Base-by-base conservation (phyloP, 2,797 vertebrate species). In the Rhinoraja longicauda region DNA sequence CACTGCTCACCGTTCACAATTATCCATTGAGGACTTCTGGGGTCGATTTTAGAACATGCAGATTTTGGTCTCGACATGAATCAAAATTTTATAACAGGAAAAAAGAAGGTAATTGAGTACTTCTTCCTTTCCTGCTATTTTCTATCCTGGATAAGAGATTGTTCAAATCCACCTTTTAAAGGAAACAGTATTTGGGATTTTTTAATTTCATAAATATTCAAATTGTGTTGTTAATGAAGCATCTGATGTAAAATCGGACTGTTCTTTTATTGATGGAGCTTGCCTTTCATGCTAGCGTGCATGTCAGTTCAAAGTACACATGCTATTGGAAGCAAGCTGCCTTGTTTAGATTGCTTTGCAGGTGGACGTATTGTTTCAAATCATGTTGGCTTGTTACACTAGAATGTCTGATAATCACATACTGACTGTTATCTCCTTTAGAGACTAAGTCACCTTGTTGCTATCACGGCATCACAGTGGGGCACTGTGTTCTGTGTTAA, bases 401-500 rank as follows among this genome's bases (percentile, higher is more conserved):
- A 32, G 84, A 19, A 67, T 12, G 17, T 67, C 17, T 36, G 84
- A 21, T 88, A 88, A 32, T 36, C 59, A 67, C 84, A 67, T 67
- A 64, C 84, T 67, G 36, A 88, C 59, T 36, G 84, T 88, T 88
- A 62, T 62, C 59, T 88, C 36, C 24, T 53, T 57, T 64, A 88
- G 62, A 67, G 15, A 88, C 90, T 45, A 36, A 75, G 45, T 26
- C n/a, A 26, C 57, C 36, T 73, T 92, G 90, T 73, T 92, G 67
- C 73, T 29, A 92, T 53, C 67, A 91, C 90, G 53, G 70, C 53
- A 39, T 91, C 88, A 45, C 88, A 91, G 88, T 64, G 82, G 82
- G 57, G 26, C 29, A 86, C 57, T 86, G 29, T 91, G 88, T 92
- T 75, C 90, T 12, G 21, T 29, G 70, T 53, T 73, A 92, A 92